Base-by-base conservation (phyloP, 2,797 vertebrate genomes). In the Ptychadena robeensis region DNA sequence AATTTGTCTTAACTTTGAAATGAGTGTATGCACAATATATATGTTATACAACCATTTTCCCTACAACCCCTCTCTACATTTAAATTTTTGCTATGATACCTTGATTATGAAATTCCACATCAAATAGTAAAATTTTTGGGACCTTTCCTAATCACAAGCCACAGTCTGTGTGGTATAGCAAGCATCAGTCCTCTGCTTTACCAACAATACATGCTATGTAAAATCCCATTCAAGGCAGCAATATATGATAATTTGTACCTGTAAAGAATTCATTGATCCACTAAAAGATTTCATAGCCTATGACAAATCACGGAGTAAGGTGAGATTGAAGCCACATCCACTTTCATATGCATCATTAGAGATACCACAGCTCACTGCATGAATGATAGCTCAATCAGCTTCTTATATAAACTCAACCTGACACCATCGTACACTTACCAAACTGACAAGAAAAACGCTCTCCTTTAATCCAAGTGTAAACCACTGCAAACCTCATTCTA, bases 361-460 rank as follows among this genome's bases (percentile, higher is more conserved):
- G 53, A 3, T 27, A 5, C 53, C 25, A n/a, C 28, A 38, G 37
- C 65, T 80, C 35, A 12, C 38, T 73, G 35, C 22, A 27, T 80
- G 79, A 72, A 25, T 63, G 53, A 48, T 11, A 27, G 59, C 28
- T 80, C 57, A 64, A 48, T 72, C 37, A 73, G 8, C 34, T 37
- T n/a, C 40, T 48, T 34, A 37, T 73, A 67, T 73, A 66, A 75
- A 0, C 0, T 4, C 44, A 28, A 28, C 15, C 32, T 53, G 68
- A 73, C 57, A 73, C n/a, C 27, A 11, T 4, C 11, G 48, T 66
- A 27, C 18, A 8, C 28, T 57, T 59, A 74, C 15, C 30, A 75
- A 59, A 11, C 25, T 22, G 6, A 59, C 34, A 11, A 59, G 32
- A 48, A 30, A 2, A 37, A 1, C 2, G 27, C 34, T 68, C 40